Conservation (phyloP, 2,113 vertebrate genomes). For the Setophaga petechia region DNA sequence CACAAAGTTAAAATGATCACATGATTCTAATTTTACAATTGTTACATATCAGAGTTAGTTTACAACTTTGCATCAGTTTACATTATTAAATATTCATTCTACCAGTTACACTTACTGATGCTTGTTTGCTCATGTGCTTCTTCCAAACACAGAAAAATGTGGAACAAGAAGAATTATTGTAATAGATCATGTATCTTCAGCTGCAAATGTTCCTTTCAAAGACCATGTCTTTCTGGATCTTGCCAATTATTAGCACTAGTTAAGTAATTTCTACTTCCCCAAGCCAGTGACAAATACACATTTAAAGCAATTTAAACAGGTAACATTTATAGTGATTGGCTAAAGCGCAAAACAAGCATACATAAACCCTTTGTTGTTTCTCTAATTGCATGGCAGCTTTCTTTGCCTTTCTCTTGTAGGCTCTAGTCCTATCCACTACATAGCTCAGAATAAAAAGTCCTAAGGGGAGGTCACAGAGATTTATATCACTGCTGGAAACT, state of each 20-base stretch:
- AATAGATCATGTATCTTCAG: neutral
- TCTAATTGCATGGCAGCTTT: neutral
- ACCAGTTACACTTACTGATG: neutral
- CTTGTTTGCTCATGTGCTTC: neutral
- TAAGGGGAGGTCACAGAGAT: neutral
- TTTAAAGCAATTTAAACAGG: neutral
- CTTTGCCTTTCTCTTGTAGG: neutral
- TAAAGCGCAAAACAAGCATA: neutral
- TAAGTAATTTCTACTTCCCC: neutral
- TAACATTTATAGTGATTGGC: neutral
- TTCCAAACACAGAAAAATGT: neutral
- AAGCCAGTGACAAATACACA: neutral
- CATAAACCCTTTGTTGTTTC: neutral
- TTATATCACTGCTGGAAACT: neutral
- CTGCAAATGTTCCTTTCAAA: neutral
- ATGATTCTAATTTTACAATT: neutral
- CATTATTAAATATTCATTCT: neutral
- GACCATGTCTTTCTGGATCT: neutral
- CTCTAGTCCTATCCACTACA: neutral
- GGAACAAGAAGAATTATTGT: neutral
- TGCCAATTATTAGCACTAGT: neutral
- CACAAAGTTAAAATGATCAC: neutral
- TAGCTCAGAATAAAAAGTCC: neutral
- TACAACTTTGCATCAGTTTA: neutral
- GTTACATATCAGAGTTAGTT: neutral